These are phyloP conservation scores for Pseudorhombus dupliciocellatus DNA, from an alignment of 2,113 vertebrate genomes.

Conservation along the genomic window DNA sequence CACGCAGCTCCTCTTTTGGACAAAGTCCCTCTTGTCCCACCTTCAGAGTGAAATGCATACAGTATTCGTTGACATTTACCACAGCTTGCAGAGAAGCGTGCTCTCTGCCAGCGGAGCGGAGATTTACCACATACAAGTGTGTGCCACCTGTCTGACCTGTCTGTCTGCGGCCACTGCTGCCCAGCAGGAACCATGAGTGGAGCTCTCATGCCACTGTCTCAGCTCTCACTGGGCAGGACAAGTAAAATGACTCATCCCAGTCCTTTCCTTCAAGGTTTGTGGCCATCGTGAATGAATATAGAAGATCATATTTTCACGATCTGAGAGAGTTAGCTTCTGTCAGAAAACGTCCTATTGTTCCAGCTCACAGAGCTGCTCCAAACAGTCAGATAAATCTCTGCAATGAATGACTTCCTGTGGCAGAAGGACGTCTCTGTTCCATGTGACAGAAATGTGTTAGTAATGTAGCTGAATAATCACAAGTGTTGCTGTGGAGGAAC, in stretches of 20 bases:
- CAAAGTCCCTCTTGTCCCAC: conserved; percentile 19
- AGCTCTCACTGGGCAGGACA: conserved; percentile 27
- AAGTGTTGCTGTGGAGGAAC: conserved; percentile 64
- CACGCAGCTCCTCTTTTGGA: conserved; percentile 11
- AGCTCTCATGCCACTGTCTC: conserved; percentile 33
- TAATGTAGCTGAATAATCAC: conserved; percentile 56
- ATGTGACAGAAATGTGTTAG: conserved; percentile 62
- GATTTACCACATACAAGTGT: conserved; percentile 62
- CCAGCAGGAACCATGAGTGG: conserved; percentile 46
- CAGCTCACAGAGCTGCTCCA: neutral
- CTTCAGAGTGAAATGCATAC: conserved; percentile 54
- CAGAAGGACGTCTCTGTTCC: conserved; percentile 59
- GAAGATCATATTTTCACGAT: conserved; percentile 4
- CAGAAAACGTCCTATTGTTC: conserved; percentile 19
- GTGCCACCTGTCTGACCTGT: conserved; percentile 65
- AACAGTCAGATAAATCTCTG: conserved; percentile 13
- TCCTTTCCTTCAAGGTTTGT: conserved; percentile 5
- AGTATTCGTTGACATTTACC: conserved; percentile 63
- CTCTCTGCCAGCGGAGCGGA: conserved; percentile 51
- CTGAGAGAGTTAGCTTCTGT: neutral
- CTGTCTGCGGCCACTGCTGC: conserved; percentile 42
- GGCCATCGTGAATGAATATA: conserved; percentile 1
- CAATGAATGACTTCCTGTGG: conserved; percentile 25
- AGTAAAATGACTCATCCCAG: conserved; percentile 13
- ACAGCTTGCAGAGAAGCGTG: conserved; percentile 30